Base-by-base conservation (phyloP, 2,888 invertebrate genomes). In the Tetragonisca angustula region DNA sequence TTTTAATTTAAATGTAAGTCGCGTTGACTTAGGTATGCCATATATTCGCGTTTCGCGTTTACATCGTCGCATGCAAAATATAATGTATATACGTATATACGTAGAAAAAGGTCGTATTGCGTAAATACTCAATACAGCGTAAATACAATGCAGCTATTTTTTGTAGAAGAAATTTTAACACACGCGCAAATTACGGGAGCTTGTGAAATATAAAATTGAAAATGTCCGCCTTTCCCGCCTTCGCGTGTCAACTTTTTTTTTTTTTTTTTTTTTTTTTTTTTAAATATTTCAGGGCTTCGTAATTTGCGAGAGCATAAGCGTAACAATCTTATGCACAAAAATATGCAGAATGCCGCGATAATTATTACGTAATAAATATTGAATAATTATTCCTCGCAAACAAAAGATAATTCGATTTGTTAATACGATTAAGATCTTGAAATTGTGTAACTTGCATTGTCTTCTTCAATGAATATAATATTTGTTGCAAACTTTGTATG, bases 391-490 rank as follows among this genome's bases (percentile, higher is more conserved):
- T 50, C 21, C 54, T 61, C 13, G 21, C 21, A n/a, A 69, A 73
- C 56, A 43, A 24, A 68, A n/a, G 21, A 49, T 52, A 24, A 32
- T 70, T 62, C 27, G 19, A 68, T 70, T 71, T 73, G 69, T n/a
- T 67, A 19, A 68, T 27, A 24, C 72, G 64, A 79, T 74, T 74
- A 56, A 62, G 24, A 73, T 52, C 19, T 65, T 36, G 61, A 54
- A 79, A 69, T 62, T 80, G 64, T 80, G 78, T 73, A 79, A 74
- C 64, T 65, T 75, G 67, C 72, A 64, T 78, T 61, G 79, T 74
- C 75, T 59, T 86, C 64, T 49, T 72, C 36, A 65, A 83, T 84
- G 78, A 84, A 87, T 81, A 75, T 84, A 89, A 76, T 88, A 78
- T 76, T 73, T 70, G 36, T 70, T 85, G 9, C 59, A 59, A 65